These are phyloP conservation scores for Drosophila lutescens DNA, from an alignment of 2,888 invertebrate genomes.

Conservation along the genomic window DNA sequence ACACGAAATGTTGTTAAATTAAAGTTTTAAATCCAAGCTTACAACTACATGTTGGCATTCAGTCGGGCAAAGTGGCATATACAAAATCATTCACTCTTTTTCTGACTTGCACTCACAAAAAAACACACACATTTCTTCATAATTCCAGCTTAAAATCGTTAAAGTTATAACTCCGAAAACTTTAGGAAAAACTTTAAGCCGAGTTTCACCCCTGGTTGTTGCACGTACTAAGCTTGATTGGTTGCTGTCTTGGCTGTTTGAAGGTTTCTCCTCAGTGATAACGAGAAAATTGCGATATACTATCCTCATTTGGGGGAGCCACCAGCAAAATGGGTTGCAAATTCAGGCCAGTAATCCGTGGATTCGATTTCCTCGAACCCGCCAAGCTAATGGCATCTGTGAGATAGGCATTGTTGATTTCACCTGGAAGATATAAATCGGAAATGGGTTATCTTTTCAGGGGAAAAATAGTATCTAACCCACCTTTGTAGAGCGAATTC, in stretches of 20 bases:
- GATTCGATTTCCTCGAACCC: conserved; percentile 91
- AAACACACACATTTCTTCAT: conserved; percentile 1
- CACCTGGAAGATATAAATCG: conserved; percentile 87
- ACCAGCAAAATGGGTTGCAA: conserved; percentile 92
- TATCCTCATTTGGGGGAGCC: conserved; percentile 86
- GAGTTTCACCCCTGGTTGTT: conserved; percentile 17
- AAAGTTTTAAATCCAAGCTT: conserved; percentile 43
- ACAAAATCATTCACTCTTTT: conserved; percentile 31
- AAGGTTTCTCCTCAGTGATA: conserved; percentile 58
- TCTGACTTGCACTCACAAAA: conserved; percentile 12
- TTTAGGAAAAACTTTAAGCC: conserved; percentile 19
- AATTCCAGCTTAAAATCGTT: conserved; percentile 26
- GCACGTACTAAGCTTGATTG: conserved; percentile 25
- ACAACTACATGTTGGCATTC: conserved; percentile 57
- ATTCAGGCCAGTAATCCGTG: conserved; percentile 86
- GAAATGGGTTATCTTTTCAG: neutral
- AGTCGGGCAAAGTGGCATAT: conserved; percentile 50
- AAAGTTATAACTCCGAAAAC: conserved; percentile 14
- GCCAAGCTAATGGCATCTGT: conserved; percentile 94
- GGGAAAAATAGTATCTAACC: neutral
- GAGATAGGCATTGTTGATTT: conserved; percentile 94
- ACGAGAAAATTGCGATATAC: conserved; percentile 91
- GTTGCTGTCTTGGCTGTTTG: conserved; percentile 14
- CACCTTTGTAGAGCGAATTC: conserved; percentile 89
- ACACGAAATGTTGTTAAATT: conserved; percentile 67